Evolutionary conservation across 2,888 invertebrate genomes (phyloP).

Genomic region (Eupithecia subumbrata): DNA sequence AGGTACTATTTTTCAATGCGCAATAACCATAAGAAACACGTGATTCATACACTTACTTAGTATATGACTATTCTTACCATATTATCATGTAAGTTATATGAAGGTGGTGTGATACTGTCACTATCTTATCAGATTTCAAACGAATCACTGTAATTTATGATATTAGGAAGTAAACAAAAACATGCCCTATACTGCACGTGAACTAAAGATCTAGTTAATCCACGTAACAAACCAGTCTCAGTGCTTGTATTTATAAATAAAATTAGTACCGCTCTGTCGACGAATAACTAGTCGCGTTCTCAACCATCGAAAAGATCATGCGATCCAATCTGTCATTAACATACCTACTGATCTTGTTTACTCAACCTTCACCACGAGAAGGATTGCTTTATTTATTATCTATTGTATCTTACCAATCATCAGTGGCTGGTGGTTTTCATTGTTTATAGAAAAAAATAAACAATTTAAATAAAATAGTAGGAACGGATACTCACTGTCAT

Average conservation of each 20-base stretch:
- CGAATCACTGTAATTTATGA: constrained; percentile 21
- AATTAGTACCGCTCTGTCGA: constrained; percentile 51
- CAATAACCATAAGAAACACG: constrained; percentile 27
- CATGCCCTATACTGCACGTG: constrained; percentile 45
- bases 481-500: constrained; percentile 68
- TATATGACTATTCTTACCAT: constrained; percentile 12
- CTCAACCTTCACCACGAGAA: constrained; percentile 35
- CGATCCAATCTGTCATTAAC: constrained; percentile 45
- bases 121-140: constrained; percentile 35
- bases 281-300: constrained; percentile 49
- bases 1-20: constrained; percentile 26
- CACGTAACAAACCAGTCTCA: constrained; percentile 66
- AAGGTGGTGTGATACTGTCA: constrained; percentile 22
- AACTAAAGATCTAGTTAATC: constrained; percentile 36
- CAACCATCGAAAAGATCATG: constrained; percentile 55
- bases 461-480: not conserved
- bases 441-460: not conserved
- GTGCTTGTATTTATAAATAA: constrained; percentile 54
- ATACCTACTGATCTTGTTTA: constrained; percentile 46
- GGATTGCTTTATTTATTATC: not conserved
- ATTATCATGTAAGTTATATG: not conserved
- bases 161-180: constrained; percentile 50
- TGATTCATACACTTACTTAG: constrained; percentile 25
- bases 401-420: not conserved
- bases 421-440: not conserved